These are phyloP conservation scores for Drosophila sordidula DNA, from an alignment of 2,888 invertebrate species.

Conservation along the genomic window DNA sequence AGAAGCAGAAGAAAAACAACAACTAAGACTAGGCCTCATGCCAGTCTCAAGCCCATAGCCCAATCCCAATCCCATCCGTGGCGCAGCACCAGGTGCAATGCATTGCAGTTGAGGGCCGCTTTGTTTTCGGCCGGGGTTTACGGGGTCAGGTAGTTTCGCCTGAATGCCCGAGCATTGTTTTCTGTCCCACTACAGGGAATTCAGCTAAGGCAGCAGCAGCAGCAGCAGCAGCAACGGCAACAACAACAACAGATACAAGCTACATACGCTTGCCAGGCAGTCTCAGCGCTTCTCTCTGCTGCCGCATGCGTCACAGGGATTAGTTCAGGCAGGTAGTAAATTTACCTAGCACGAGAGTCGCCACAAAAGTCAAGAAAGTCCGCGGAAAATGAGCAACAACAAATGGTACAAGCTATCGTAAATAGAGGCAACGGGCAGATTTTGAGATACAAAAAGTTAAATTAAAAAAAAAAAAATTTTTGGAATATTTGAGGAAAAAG, in stretches of 20 bases:
- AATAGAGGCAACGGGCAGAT: not conserved
- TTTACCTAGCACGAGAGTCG: constrained; percentile 62
- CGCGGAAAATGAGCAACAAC: constrained; percentile 8
- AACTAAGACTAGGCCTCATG: constrained; percentile 34
- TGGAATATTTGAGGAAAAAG: not conserved
- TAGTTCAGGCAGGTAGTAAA: constrained; percentile 72
- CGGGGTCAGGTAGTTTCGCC: constrained; percentile 71
- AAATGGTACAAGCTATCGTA: constrained; percentile 11
- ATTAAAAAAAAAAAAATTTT: not conserved
- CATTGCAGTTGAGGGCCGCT: constrained; percentile 48
- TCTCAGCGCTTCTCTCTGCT: constrained; percentile 15
- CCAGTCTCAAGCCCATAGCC: constrained; percentile 18
- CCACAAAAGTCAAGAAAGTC: constrained; percentile 38
- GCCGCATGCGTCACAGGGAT: constrained; percentile 76
- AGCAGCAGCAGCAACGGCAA: constrained; percentile 2
- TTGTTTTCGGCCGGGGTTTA: constrained; percentile 47
- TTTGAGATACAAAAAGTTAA: not conserved
- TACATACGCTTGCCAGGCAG: constrained; percentile 14
- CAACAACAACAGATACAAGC: constrained; percentile 21
- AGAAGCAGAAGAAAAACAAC: constrained; percentile 2
- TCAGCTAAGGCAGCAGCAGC: constrained; percentile 28
- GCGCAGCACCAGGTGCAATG: constrained; percentile 70
- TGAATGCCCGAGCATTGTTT: constrained; percentile 73
- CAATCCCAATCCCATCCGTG: constrained; percentile 27
- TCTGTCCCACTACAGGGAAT: constrained; percentile 44